Evolutionary conservation across 2,797 vertebrate species (phyloP).

Genomic region (Sciurus carolinensis): DNA sequence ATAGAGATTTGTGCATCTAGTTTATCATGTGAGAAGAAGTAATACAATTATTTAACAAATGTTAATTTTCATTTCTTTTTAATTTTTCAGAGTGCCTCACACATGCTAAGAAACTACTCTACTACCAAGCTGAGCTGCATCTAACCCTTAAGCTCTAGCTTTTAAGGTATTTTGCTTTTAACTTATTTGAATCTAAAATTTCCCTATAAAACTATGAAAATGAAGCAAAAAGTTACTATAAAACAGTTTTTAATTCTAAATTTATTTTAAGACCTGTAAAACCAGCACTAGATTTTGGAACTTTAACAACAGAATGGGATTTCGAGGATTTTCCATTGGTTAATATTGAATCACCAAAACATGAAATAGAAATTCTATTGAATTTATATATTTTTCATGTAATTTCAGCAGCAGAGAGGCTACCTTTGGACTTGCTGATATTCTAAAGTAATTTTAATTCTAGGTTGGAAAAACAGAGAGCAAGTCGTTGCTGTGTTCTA

Average conservation of each 20-base stretch:
- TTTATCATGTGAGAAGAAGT: conserved; percentile 76
- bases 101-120: background rate
- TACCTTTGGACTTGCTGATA: background rate
- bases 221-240: too few relatives aligned
- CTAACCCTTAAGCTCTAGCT: conserved; percentile 65
- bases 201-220: background rate
- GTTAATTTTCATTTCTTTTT: conserved; percentile 61
- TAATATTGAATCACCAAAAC: background rate
- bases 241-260: background rate
- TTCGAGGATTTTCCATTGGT: background rate
- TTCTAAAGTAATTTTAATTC: background rate
- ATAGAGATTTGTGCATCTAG: conserved; percentile 65
- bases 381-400: background rate
- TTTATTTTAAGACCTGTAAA: background rate
- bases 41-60: conserved; percentile 24
- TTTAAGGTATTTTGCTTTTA: background rate
- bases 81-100: background rate
- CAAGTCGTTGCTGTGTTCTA: background rate
- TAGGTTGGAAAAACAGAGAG: background rate
- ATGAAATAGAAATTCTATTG: background rate
- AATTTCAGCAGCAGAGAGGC: background rate
- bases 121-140: background rate
- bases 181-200: background rate
- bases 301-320: background rate
- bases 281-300: background rate